phyloP scores from a whole-genome alignment of 1,140 invertebrate genomes.

The Meloidogyne chitwoodi region DNA sequence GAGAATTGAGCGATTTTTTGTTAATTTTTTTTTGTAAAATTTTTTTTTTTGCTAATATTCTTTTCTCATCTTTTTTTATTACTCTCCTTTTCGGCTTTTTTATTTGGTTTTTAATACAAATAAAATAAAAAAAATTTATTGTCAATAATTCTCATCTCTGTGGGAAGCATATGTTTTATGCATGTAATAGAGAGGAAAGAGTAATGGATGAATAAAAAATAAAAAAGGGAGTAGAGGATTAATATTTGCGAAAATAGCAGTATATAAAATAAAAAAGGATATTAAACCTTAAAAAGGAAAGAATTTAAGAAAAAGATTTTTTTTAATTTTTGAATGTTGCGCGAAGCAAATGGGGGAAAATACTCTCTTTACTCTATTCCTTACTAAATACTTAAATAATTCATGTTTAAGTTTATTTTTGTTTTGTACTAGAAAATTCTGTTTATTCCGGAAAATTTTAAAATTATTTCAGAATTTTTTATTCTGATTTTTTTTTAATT shows the following conservation, averaged over 20 bases:
- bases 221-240: too few relatives aligned
- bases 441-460: neutral
- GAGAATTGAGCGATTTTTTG: neutral
- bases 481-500: neutral
- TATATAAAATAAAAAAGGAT: neutral
- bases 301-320: neutral
- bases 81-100: neutral
- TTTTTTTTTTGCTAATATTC: neutral
- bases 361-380: too few relatives aligned
- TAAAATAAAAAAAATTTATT: too few relatives aligned
- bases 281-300: neutral
- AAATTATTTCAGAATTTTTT: neutral
- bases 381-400: too few relatives aligned
- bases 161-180: too few relatives aligned
- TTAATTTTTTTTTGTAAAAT: neutral
- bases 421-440: neutral
- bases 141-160: too few relatives aligned
- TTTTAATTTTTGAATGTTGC: neutral
- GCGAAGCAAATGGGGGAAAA: too few relatives aligned
- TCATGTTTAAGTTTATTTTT: too few relatives aligned
- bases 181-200: too few relatives aligned
- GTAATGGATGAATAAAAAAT: too few relatives aligned
- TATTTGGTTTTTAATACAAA: neutral
- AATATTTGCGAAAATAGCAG: too few relatives aligned
- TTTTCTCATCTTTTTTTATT: neutral